These are phyloP conservation scores for Sminthurinus aureus DNA, from an alignment of 2,888 invertebrate genomes.

Conservation along the genomic window DNA sequence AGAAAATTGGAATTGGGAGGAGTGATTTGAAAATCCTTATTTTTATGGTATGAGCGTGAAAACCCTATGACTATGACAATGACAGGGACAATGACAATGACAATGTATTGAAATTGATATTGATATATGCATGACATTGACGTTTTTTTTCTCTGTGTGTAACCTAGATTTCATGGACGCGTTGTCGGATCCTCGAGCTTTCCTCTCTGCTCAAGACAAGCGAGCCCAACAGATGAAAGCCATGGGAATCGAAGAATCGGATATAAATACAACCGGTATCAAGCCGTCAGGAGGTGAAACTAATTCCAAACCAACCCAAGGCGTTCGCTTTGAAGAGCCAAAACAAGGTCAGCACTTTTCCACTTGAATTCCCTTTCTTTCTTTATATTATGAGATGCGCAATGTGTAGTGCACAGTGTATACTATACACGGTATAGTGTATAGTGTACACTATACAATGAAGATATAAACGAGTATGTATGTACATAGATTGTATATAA, in stretches of 20 bases:
- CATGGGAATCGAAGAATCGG: slow-evolving; percentile 88
- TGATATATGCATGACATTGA: neutral
- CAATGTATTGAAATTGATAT: neutral
- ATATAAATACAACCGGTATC: slow-evolving; percentile 65
- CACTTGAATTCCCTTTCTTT: neutral
- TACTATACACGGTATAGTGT: no score
- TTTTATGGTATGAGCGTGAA: no score
- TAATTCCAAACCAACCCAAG: slow-evolving; percentile 50
- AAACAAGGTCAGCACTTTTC: slow-evolving; percentile 48
- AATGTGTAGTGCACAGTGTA: no score
- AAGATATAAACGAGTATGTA: no score
- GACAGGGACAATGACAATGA: no score
- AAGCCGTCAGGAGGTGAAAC: slow-evolving; percentile 45
- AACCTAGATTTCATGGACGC: slow-evolving; percentile 93
- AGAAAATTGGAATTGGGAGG: no score
- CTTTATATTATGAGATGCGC: neutral
- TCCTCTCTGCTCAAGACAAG: slow-evolving; percentile 92
- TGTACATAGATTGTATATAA: no score
- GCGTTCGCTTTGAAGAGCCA: slow-evolving; percentile 58
- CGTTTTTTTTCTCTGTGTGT: slow-evolving; percentile 30
- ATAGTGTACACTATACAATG: no score
- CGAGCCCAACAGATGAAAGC: slow-evolving; percentile 95
- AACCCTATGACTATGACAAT: no score
- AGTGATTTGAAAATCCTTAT: no score
- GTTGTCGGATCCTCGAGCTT: slow-evolving; percentile 96